Evolutionary conservation across 2,113 vertebrate genomes (phyloP), one percentile per base, ranked within the genome.

Genomic region (Strix aluco): DNA sequence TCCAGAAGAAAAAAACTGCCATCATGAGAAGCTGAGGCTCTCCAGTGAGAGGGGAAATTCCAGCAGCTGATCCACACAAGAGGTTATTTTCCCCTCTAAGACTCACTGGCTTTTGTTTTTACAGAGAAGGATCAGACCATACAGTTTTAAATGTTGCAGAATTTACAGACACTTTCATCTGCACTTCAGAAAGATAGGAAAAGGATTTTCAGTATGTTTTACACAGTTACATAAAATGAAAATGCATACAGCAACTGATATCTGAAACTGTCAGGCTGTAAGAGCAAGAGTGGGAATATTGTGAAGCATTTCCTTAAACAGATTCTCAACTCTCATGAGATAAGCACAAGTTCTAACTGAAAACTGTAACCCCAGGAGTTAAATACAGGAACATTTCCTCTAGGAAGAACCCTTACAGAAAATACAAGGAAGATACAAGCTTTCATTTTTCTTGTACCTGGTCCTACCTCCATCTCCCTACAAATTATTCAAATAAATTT

Each of bases 291-390:
- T 47, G 44, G 78, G 70, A 91, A 80, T 90, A 88, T 58, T 91
- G 25, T 62, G 62, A 93, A 95, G 49, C 74, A 80, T 47, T 95
- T 93, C 84, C 79, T 96, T 93, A 77, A 92, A 88, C 78, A 87
- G 70, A 95, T 66, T 88, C 57, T 72, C 52, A 90, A 69, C 25
- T 91, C 84, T 66, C 92, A 58, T 57, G 82, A 83, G 86, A 57
- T 18, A 67, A 52, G 44, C 87, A 46, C 54, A 78, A 90, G 34
- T 75, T 90, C 52, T 70, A 90, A 77, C 57, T 36, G 46, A 93
- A 94, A 91, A 71, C 6, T 54, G 32, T 69, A 91, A 88, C 81
- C 54, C 66, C 40, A 65, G 36, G 61, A 94, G 57, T 69, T 65
- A 91, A 72, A 26, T 29, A 85, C 57, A 22, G 23, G 40, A 95